Evolutionary conservation across 2,888 invertebrate genomes (phyloP).

Genomic region (Lamellibrachia columna): DNA sequence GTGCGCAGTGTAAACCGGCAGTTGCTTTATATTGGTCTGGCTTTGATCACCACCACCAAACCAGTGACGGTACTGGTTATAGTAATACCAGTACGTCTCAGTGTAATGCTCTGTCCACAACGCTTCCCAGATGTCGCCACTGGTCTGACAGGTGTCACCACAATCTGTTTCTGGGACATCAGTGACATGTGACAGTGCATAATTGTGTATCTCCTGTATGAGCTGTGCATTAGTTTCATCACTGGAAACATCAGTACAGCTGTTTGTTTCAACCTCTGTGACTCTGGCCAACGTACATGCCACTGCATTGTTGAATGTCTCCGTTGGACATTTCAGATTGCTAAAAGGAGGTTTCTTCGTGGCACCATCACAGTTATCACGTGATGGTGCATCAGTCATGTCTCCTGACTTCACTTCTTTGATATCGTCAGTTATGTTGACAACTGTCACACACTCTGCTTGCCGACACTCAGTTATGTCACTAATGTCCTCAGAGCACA

Average conservation of each 20-base stretch:
- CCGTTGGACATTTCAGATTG: not conserved
- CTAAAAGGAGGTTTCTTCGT: not conserved
- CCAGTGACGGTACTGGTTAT: constrained; percentile 44
- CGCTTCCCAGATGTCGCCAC: constrained; percentile 45
- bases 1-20: not conserved
- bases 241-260: not conserved
- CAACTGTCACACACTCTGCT: not conserved
- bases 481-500: not conserved
- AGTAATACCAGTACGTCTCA: constrained; percentile 56
- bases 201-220: not conserved
- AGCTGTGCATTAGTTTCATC: not conserved
- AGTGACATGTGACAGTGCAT: constrained; percentile 13
- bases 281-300: not conserved
- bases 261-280: not conserved
- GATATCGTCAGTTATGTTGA: not conserved
- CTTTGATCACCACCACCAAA: not conserved
- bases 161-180: not conserved
- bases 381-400: constrained; percentile 18
- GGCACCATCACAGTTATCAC: not conserved
- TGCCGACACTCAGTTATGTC: not conserved
- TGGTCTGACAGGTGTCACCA: constrained; percentile 29
- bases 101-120: constrained; percentile 59
- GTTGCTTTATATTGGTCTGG: not conserved
- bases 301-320: constrained; percentile 14
- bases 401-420: constrained; percentile 7